phyloP scores from a whole-genome alignment of 2,797 vertebrate genomes.

The Crax fasciolata region DNA sequence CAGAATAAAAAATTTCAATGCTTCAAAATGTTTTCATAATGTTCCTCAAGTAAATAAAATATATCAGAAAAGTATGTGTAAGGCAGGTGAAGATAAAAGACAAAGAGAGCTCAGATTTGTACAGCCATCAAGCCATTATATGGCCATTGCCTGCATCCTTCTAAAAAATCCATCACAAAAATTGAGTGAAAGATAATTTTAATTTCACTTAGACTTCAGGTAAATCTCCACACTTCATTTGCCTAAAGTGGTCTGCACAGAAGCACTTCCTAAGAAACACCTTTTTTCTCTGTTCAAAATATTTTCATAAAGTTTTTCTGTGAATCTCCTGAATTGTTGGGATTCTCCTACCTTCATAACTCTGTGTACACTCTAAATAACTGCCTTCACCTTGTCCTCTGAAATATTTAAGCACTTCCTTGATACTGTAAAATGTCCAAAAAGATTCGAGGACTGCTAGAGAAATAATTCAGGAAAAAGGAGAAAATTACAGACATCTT shows the following conservation, averaged over 20 bases:
- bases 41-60: background rate
- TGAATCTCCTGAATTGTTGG: background rate
- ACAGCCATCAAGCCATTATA: background rate
- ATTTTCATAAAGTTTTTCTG: background rate
- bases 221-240: background rate
- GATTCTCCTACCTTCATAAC: background rate
- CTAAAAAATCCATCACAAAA: background rate
- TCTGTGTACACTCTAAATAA: background rate
- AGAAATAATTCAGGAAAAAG: background rate
- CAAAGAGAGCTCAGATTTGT: background rate
- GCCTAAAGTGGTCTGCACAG: background rate
- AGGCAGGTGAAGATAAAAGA: background rate
- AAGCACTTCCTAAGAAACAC: background rate
- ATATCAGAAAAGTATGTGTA: background rate
- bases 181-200: background rate
- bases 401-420: background rate
- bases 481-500: background rate
- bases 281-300: accelerated
- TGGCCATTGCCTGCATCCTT: background rate
- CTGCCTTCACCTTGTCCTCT: background rate
- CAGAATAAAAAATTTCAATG: background rate
- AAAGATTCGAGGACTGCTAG: background rate
- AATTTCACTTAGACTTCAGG: background rate
- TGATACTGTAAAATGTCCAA: background rate
- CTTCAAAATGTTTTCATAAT: background rate